Base-by-base conservation (phyloP, 2,797 vertebrate species). In the Anableps anableps region DNA sequence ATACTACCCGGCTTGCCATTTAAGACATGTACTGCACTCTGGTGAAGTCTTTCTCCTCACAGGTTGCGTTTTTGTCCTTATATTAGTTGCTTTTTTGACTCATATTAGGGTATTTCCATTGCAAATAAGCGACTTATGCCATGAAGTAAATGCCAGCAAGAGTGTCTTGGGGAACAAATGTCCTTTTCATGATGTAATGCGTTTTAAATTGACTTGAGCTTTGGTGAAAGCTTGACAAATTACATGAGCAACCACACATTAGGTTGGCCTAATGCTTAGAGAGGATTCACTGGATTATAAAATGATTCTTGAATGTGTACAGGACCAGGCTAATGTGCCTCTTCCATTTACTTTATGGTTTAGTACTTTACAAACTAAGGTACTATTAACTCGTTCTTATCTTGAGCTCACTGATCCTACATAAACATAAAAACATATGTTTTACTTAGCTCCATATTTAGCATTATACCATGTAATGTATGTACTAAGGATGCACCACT, bases 211-310 rank as follows among this genome's bases (percentile, higher is more conserved):
- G 7, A 68, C 23, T 41, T 76, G 26, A 41, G 50, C 23, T 51
- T 70, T 14, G 17, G 31, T 16, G 26, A 16, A 62, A 17, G 14
- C 75, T 66, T 78, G 55, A 87, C 4, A 14, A 64, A 38, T 55
- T 62, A 73, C 58, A 80, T 70, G 38, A 62, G 1, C 72, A 83
- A 36, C 23, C 41, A 53, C 38, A 68, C 36, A 41, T 55, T 53
- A 77, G 21, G 45, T n/a, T 34, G 48, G 13, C 36, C n/a, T 47
- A 43, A 45, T 10, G n/a, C 38, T 31, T 41, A 21, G 51, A 38
- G 14, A 38, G 14, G 29, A 31, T 31, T 26, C 2, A 58, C 14
- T 31, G 55, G 19, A 7, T 48, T 62, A 9, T 34, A 47, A 76
- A 58, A 47, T 47, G 41, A 31, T 75, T 60, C n/a, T 45, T 75